A percentile compares a stretch with the other conserved stretches of the same genome.
Conservation (phyloP, 64 coral and sea anemone genomes). For the Montipora efflorescens region DNA sequence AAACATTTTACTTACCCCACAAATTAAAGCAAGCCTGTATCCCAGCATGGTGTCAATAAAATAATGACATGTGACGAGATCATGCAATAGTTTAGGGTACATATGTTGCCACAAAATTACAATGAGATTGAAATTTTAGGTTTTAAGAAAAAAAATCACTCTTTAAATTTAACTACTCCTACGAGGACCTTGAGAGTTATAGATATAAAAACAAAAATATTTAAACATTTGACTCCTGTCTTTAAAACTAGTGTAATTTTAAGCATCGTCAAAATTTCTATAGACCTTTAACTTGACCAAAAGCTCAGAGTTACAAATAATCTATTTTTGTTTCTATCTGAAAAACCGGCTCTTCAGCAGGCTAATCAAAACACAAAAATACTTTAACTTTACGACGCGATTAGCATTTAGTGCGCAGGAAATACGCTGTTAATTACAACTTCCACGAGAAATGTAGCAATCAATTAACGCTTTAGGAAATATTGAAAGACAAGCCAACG, state of each 20-base stretch:
- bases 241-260: neutral
- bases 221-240: neutral
- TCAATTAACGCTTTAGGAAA: neutral
- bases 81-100: too few relatives aligned
- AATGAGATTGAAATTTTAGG: too few relatives aligned
- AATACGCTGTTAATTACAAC: neutral
- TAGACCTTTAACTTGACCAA: neutral
- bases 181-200: too few relatives aligned
- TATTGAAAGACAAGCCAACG: neutral
- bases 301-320: neutral
- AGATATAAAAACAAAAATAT: neutral
- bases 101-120: too few relatives aligned
- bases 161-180: too few relatives aligned
- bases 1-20: too few relatives aligned
- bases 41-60: too few relatives aligned
- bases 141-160: too few relatives aligned
- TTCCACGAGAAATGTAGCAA: neutral
- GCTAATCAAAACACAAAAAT: neutral
- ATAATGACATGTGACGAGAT: too few relatives aligned
- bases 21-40: too few relatives aligned
- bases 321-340: neutral
- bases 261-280: neutral
- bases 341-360: neutral
- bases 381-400: neutral
- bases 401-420: neutral